Evolutionary conservation across 2,888 invertebrate genomes (phyloP), one percentile per base, ranked within the genome.

Genomic region (Chloroclysta siterata): DNA sequence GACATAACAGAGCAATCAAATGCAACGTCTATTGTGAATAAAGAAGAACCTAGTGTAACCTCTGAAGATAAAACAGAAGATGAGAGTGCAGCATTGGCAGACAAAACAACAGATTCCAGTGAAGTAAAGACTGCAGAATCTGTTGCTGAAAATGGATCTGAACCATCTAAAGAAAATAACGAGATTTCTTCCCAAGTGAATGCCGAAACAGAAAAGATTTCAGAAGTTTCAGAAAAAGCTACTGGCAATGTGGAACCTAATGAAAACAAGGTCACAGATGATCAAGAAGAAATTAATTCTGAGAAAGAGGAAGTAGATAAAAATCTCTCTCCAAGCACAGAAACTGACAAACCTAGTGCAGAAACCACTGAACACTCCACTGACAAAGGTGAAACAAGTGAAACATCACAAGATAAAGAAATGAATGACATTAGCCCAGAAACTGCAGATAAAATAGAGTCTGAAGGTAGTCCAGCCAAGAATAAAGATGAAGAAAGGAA

Each of bases 401-500:
- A 71, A 22, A n/a, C 62, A 41, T 59, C 52, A 65, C 60, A 59
- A 58, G 60, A 63, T 44, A 57, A 60, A 52, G 58, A 60, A 53
- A 63, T 56, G 8, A 57, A 29, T 54, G 65, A 66, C 54, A 52
- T 71, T 51, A 65, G 66, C 50, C 72, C 70, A 60, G 69, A 73
- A 47, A 51, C 36, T 15, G n/a, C 28, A 54, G 66, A 54, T 58
- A 46, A 65, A 56, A 14, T 42, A 7, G 47, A 15, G 22, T 5
- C 28, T 52, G 17, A 55, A 22, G 53, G 61, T 14, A 58, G 11
- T 17, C 14, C 44, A 29, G 48, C 15, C 4, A 41, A 53, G 7
- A 41, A 52, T 42, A 53, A 22, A 22, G 22, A 63, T 44, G 60
- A 60, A 48, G 58, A 60, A 53, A 63, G 54, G 8, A 57, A 29